Evolutionary conservation across 2,888 invertebrate genomes (phyloP).

Genomic region (Prenolepis imparis): DNA sequence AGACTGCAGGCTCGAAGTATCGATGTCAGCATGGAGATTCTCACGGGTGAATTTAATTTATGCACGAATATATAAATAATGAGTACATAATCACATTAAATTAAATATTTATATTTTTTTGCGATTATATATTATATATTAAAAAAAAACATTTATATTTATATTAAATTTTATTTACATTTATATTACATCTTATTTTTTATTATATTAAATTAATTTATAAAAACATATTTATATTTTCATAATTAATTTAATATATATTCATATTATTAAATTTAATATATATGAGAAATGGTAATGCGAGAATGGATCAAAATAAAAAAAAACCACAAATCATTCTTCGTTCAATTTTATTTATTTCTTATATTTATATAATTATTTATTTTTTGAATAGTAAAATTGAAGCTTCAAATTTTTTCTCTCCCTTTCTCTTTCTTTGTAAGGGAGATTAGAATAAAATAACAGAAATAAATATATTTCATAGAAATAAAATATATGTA

Average conservation of each 20-base stretch:
- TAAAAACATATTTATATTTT: no score
- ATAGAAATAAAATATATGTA: background rate
- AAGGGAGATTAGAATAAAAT: background rate
- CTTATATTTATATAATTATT: no score
- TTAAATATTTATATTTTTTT: background rate
- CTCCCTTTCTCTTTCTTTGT: background rate
- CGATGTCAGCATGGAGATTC: conserved; percentile 89
- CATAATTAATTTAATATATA: background rate
- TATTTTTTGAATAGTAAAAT: background rate
- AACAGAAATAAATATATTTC: no score
- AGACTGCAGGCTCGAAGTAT: conserved; percentile 89
- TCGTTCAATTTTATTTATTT: background rate
- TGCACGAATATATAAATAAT: background rate
- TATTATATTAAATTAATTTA: no score
- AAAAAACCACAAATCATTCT: background rate
- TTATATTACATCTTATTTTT: no score
- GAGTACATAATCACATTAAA: background rate
- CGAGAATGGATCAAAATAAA: no score
- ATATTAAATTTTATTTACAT: no score
- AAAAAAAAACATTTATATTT: no score
- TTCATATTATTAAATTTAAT: background rate
- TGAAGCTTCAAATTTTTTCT: background rate
- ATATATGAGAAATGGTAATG: background rate
- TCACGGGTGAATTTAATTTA: conserved; percentile 79
- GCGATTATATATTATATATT: no score